These are phyloP conservation scores for Toxotes lorentzi DNA, from an alignment of 2,797 vertebrate species.

Conservation along the genomic window DNA sequence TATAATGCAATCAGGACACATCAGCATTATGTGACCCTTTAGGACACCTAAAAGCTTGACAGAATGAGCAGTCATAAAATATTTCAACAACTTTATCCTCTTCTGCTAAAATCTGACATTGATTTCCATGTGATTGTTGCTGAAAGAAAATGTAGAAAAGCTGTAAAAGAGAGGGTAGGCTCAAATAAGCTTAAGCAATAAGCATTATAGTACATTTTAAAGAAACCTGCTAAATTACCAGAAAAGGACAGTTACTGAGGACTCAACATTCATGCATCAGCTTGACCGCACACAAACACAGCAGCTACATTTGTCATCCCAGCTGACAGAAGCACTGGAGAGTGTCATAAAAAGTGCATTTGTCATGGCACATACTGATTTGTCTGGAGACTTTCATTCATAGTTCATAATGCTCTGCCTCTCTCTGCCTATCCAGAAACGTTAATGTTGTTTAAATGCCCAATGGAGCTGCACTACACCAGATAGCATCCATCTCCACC, in stretches of 20 bases:
- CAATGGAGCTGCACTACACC: slow-evolving; percentile 71
- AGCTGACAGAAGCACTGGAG: slow-evolving; percentile 70
- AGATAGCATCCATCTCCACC: slow-evolving; percentile 83
- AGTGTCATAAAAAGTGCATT: slow-evolving; percentile 78
- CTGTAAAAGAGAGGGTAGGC: neutral
- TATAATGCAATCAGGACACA: neutral
- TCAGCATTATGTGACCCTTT: neutral
- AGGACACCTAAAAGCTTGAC: neutral
- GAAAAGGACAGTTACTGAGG: slow-evolving; percentile 20
- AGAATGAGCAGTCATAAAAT: neutral
- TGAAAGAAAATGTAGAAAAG: neutral
- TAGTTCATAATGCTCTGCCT: slow-evolving; percentile 71
- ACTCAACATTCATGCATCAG: slow-evolving; percentile 43
- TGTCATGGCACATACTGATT: slow-evolving; percentile 76
- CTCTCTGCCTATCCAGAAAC: slow-evolving; percentile 68
- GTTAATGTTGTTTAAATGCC: slow-evolving; percentile 81
- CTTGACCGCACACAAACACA: slow-evolving; percentile 49
- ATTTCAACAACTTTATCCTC: neutral
- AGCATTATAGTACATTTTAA: slow-evolving; percentile 6
- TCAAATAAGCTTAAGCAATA: slow-evolving; percentile 18
- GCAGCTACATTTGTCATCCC: slow-evolving; percentile 63
- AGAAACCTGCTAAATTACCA: slow-evolving; percentile 40
- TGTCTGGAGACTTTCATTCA: slow-evolving; percentile 81
- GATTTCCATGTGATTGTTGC: neutral
- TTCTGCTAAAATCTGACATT: slow-evolving; percentile 7